Percentiles rank a stretch among this genome's conserved stretches.
Evolutionary conservation across 2,888 invertebrate species (phyloP).

Genomic region (Xylota sylvarum): DNA sequence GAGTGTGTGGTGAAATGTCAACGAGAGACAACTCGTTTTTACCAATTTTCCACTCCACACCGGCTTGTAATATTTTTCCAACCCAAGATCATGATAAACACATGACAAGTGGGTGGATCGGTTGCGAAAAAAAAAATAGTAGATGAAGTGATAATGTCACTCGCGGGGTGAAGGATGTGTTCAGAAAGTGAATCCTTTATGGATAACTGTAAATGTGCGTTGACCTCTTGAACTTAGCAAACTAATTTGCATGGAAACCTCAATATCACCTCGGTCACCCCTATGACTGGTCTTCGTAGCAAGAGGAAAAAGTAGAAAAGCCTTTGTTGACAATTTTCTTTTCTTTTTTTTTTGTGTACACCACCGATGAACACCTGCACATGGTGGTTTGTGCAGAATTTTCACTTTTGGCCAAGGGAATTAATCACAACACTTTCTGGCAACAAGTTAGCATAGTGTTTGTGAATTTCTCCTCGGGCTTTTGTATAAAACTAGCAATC

Average conservation of each 20-base stretch:
- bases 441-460: constrained; percentile 29
- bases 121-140: constrained; percentile 20
- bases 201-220: neutral
- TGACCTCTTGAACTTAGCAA: constrained; percentile 36
- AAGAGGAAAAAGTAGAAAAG: constrained; percentile 38
- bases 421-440: constrained; percentile 62
- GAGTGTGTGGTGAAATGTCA: constrained; percentile 67
- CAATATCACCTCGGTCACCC: neutral
- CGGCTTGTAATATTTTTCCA: constrained; percentile 28
- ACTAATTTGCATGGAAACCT: constrained; percentile 20
- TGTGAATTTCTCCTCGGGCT: constrained; percentile 46
- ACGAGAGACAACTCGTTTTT: constrained; percentile 57
- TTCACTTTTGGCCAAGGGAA: constrained; percentile 70
- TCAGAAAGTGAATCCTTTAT: constrained; percentile 8
- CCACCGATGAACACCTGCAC: constrained; percentile 59
- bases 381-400: constrained; percentile 50
- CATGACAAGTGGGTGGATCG: constrained; percentile 48
- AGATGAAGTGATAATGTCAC: constrained; percentile 15
- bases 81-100: constrained; percentile 37
- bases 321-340: constrained; percentile 68
- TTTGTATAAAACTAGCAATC: constrained; percentile 20
- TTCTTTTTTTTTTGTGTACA: constrained; percentile 6
- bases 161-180: neutral
- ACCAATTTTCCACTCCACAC: neutral
- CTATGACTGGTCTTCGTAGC: neutral